Conservation (phyloP, 2,113 vertebrate genomes). For the Sebastes schlegelii region DNA sequence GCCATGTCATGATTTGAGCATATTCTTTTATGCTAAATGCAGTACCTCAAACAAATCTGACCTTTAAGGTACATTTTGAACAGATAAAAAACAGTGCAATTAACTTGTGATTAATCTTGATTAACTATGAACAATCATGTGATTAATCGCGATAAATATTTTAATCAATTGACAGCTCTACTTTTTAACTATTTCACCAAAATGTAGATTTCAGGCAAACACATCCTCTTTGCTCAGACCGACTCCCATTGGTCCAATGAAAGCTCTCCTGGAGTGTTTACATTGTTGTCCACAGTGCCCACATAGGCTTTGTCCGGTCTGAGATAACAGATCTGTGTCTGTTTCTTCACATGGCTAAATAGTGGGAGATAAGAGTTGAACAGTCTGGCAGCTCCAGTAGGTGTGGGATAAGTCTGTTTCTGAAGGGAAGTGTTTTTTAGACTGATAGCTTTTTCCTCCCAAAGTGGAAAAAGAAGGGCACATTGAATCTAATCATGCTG, state of each 20-base stretch:
- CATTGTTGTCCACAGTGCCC: slow-evolving; percentile 14
- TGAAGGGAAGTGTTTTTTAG: slow-evolving; percentile 74
- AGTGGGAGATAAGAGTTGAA: slow-evolving; percentile 43
- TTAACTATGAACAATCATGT: too few relatives aligned
- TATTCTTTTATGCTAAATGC: too few relatives aligned
- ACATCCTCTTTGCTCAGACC: slow-evolving; percentile 17
- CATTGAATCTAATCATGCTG: slow-evolving; percentile 72
- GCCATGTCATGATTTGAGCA: too few relatives aligned
- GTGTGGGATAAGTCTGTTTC: slow-evolving; percentile 70
- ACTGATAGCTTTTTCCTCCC: slow-evolving; percentile 56
- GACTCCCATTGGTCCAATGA: background rate
- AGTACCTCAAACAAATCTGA: too few relatives aligned
- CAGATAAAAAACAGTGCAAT: too few relatives aligned
- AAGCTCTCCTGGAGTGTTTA: slow-evolving; percentile 33
- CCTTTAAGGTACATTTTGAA: too few relatives aligned
- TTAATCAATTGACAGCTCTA: background rate
- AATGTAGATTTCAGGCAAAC: slow-evolving; percentile 13
- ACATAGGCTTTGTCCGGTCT: slow-evolving; percentile 27
- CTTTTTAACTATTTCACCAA: background rate
- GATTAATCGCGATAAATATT: too few relatives aligned
- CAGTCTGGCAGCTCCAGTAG: slow-evolving; percentile 42
- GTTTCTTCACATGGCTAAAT: slow-evolving; percentile 44
- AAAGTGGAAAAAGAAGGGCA: slow-evolving; percentile 60
- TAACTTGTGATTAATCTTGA: too few relatives aligned
- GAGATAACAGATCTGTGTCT: slow-evolving; percentile 53